Evolutionary conservation across 2,797 vertebrate genomes (phyloP).

Genomic region (Falco concolor): DNA sequence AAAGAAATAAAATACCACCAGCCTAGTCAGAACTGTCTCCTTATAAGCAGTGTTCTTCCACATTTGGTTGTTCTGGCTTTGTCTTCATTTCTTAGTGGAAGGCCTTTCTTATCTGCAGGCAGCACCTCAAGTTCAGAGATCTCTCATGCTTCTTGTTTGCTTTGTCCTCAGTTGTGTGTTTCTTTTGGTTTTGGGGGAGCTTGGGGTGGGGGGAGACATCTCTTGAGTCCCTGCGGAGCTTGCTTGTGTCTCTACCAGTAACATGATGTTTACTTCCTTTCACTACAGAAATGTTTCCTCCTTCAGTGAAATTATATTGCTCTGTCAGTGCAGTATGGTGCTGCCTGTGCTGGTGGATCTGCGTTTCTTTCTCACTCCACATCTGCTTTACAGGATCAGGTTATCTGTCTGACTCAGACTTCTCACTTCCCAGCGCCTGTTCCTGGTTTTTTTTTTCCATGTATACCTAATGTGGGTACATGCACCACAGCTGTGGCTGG

Average conservation of each 20-base stretch:
- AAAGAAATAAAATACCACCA: not conserved
- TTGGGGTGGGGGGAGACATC: not conserved
- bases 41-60: not conserved
- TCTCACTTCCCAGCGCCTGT: not conserved
- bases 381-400: constrained; percentile 6
- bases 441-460: not conserved
- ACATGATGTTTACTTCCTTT: not conserved
- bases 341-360: not conserved
- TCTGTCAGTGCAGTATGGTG: not conserved
- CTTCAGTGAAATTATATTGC: not conserved
- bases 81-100: not conserved
- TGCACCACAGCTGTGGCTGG: not conserved
- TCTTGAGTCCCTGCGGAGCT: not conserved
- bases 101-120: not conserved
- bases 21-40: not conserved
- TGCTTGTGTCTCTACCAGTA: not conserved
- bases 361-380: not conserved
- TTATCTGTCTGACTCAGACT: constrained; percentile 9
- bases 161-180: not conserved
- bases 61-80: not conserved
- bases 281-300: not conserved
- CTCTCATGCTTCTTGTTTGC: not conserved
- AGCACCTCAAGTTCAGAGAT: not conserved
- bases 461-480: not conserved
- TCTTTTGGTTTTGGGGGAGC: not conserved